Evolutionary conservation across 2,888 invertebrate species (phyloP), one percentile per base, ranked within the genome.

Genomic region (Galeopsomyia nigrocyanea): DNA sequence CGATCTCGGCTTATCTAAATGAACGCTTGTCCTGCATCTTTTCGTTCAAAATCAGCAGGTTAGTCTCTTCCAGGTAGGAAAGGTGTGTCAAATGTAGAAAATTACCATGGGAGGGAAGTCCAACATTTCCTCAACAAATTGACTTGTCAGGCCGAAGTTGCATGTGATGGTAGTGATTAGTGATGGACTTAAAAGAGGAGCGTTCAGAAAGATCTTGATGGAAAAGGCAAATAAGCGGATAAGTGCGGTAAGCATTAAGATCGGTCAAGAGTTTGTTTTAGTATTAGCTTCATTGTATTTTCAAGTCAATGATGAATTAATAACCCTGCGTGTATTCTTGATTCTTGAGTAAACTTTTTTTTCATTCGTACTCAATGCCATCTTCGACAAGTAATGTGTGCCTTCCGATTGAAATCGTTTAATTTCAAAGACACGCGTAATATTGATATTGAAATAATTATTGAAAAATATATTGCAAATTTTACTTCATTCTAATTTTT

Each of bases 211-310:
- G 14, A 49, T 58, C 63, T 64, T 68, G 66, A 63, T 68, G 63
- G 72, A 68, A 55, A 49, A 50, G 22, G 39, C 64, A 68, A 68
- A 72, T 49, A 60, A 68, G 26, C 46, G 16, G 14, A 21, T 13
- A 39, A 53, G 26, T 7, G 26, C 26, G n/a, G 58, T 46, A 16
- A 47, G 13, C 53, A 64, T 57, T 50, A 61, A 46, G 60, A 65
- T 65, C n/a, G 60, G 0, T 49, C 49, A 56, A 62, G 56, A 71
- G 71, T 71, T 66, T 71, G 50, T 62, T 71, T 61, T 56, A 55
- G 61, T 39, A 72, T 72, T 72, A 72, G 62, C 22, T 51, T 51
- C 47, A 57, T 66, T 66, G 10, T 57, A 66, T 21, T 26, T 49
- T 39, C 22, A 57, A 71, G 61, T 55, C 50, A 66, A 46, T 26